Evolutionary conservation across 2,797 vertebrate genomes (phyloP).

Genomic region (Melanotaenia maccullochi): DNA sequence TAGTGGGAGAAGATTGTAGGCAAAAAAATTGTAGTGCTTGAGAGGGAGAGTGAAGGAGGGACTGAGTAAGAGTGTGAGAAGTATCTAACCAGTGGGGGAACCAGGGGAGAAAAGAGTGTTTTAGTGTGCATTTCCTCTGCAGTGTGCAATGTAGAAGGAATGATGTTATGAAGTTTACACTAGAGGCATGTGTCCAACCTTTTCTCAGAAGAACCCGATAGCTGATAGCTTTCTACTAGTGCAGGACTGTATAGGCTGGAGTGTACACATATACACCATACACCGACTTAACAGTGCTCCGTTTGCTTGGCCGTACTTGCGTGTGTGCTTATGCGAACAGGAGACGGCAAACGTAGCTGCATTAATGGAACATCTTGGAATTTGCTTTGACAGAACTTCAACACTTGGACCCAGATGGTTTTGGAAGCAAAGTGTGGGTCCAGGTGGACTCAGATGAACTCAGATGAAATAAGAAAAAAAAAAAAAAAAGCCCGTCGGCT

Average conservation of each 20-base stretch:
- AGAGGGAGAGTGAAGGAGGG: conserved; percentile 26
- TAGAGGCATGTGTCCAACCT: conserved; percentile 42
- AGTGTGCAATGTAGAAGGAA: conserved; percentile 24
- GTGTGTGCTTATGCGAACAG: conserved; percentile 3
- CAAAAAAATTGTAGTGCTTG: conserved; percentile 39
- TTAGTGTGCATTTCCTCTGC: conserved; percentile 42
- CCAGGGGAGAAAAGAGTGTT: conserved; percentile 30
- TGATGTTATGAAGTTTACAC: conserved; percentile 46
- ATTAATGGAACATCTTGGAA: conserved; percentile 19
- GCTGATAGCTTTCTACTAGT: conserved; percentile 6
- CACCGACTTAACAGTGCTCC: neutral
- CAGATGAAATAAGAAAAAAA: neutral
- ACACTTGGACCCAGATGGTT: conserved; percentile 9
- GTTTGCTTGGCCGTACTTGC: neutral
- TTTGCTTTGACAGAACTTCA: conserved; percentile 25
- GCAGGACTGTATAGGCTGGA: conserved; percentile 13
- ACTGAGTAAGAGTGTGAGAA: conserved; percentile 12
- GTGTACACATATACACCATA: conserved; percentile 12
- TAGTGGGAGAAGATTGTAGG: conserved; percentile 12
- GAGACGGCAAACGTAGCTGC: conserved; percentile 13
- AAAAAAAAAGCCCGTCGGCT: neutral
- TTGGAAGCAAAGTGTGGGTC: conserved; percentile 1
- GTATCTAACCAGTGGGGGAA: conserved; percentile 14
- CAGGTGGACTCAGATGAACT: neutral
- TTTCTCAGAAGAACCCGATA: conserved; percentile 29